These are phyloP conservation scores for Hemichromis elongatus DNA, from an alignment of 2,113 vertebrate species.

Conservation along the genomic window DNA sequence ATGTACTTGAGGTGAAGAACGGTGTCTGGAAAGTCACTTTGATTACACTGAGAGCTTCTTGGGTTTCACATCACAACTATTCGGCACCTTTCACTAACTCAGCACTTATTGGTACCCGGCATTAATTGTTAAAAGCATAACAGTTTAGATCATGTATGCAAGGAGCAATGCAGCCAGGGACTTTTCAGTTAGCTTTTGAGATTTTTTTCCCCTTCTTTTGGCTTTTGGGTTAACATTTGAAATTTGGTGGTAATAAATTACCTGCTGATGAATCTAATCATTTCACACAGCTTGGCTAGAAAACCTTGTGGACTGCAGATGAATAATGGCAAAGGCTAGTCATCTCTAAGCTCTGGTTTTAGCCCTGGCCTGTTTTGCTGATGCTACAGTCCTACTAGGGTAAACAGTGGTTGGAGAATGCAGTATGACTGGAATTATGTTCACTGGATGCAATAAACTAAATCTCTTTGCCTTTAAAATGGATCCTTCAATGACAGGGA, in stretches of 20 bases:
- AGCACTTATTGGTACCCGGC: neutral
- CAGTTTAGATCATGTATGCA: neutral
- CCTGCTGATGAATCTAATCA: neutral
- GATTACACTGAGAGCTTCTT: neutral
- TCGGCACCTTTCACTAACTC: neutral
- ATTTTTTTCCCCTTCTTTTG: fast-evolving
- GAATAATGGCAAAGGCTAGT: neutral
- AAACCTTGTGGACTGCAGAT: neutral
- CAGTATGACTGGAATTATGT: neutral
- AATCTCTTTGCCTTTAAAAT: neutral
- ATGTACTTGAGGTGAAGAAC: constrained; percentile 1
- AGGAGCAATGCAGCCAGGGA: neutral
- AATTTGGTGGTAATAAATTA: neutral
- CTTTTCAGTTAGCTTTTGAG: neutral
- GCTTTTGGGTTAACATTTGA: neutral
- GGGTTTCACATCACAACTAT: neutral
- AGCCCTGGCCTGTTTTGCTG: neutral
- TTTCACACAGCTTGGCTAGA: neutral
- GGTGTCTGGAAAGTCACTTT: neutral
- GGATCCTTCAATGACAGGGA: fast-evolving
- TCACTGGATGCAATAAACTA: neutral
- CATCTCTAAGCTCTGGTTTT: neutral
- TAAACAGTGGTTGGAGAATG: neutral
- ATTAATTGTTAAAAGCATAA: neutral
- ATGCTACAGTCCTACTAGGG: neutral